phyloP scores from a whole-genome alignment of 2,888 invertebrate species.

The Chromoteleia sp. region DNA sequence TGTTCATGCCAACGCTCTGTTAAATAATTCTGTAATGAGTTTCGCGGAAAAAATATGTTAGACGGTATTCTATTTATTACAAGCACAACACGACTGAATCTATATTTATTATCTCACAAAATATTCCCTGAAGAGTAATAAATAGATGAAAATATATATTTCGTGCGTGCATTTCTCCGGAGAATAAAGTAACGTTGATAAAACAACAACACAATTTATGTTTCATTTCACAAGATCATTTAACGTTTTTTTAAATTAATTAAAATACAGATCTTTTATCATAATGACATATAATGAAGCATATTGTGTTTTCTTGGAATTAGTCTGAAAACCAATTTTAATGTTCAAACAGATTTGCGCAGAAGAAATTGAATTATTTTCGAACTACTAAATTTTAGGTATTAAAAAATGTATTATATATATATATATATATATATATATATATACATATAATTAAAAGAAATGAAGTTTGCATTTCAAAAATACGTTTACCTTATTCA shows the following conservation, averaged over 20 bases:
- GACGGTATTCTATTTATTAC: conserved; percentile 16
- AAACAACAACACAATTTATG: not conserved
- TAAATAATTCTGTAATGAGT: conserved; percentile 17
- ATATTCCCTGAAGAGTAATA: not conserved
- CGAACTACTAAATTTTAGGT: no score
- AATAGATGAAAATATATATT: conserved; percentile 4
- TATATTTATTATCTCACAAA: conserved; percentile 23
- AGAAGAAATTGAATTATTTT: no score
- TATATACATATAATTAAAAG: no score
- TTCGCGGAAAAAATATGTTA: conserved; percentile 26
- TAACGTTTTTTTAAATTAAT: not conserved
- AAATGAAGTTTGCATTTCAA: not conserved
- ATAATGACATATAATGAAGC: not conserved
- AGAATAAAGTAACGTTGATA: conserved; percentile 9
- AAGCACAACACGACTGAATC: conserved; percentile 13
- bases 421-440: no score
- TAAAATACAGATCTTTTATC: not conserved
- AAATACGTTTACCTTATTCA: not conserved
- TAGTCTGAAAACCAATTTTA: no score
- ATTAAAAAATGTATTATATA: no score
- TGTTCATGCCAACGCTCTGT: conserved; percentile 6
- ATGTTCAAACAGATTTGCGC: no score
- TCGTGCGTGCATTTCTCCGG: not conserved
- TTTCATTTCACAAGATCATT: conserved; percentile 2
- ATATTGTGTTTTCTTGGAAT: no score